phyloP scores from a whole-genome alignment of 64 coral and sea anemone genomes.

The Anthopleura sola region DNA sequence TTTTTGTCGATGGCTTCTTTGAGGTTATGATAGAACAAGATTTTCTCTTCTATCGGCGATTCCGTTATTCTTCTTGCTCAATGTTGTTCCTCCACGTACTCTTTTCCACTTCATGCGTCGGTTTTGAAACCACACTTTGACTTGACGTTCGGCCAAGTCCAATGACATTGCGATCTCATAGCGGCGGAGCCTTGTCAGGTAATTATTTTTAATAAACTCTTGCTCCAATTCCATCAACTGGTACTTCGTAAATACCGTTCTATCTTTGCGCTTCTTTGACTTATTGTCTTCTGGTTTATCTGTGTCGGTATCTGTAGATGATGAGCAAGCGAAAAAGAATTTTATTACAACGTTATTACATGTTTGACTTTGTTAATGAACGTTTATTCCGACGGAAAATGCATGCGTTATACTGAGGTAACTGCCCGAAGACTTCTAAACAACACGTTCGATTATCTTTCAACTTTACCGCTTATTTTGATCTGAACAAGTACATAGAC shows the following conservation, averaged over 20 bases:
- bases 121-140: conserved; percentile 69
- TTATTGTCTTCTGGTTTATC: conserved; percentile 45
- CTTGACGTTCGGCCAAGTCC: conserved; percentile 61
- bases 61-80: conserved; percentile 1
- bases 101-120: conserved; percentile 66
- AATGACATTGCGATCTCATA: conserved; percentile 50
- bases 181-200: conserved; percentile 48
- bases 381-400: neutral
- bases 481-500: neutral
- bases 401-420: neutral
- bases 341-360: neutral
- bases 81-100: conserved; percentile 19
- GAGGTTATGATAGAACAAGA: neutral
- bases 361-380: neutral
- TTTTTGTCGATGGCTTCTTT: too few relatives aligned
- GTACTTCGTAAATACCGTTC: conserved; percentile 65
- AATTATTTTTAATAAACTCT: conserved; percentile 56
- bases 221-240: conserved; percentile 53
- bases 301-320: conserved; percentile 25
- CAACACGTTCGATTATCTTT: neutral
- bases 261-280: conserved; percentile 40
- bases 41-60: neutral
- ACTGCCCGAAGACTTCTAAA: neutral
- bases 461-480: conserved; percentile 8
- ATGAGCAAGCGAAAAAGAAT: neutral